phyloP scores from a whole-genome alignment of 2,113 vertebrate genomes.

The Phyllopteryx taeniolatus region DNA sequence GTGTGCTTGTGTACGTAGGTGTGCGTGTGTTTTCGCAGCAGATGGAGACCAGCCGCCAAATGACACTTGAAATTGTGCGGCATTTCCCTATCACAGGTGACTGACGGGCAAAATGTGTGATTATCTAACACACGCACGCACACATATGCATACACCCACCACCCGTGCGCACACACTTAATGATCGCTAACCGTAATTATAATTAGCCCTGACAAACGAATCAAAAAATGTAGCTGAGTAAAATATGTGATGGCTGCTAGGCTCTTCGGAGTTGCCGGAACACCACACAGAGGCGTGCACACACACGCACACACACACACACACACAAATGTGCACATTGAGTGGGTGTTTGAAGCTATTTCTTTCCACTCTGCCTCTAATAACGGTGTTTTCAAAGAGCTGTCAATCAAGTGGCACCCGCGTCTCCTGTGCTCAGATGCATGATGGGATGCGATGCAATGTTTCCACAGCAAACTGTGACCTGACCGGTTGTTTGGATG shows the following conservation, averaged over 20 bases:
- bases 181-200: conserved; percentile 22
- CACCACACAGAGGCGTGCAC: conserved; percentile 6
- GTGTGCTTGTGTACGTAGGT: conserved; percentile 28
- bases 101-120: conserved; percentile 37
- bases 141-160: conserved; percentile 13
- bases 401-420: conserved; percentile 38
- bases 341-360: conserved; percentile 48
- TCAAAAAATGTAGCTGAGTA: conserved; percentile 25
- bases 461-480: conserved; percentile 28
- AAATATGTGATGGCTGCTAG: conserved; percentile 28
- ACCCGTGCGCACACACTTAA: conserved; percentile 3
- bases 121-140: conserved; percentile 24
- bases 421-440: conserved; percentile 7
- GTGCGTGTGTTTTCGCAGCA: conserved; percentile 19
- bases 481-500: conserved; percentile 15
- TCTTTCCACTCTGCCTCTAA: conserved; percentile 45
- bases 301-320: conserved; percentile 16
- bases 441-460: conserved; percentile 10
- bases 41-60: conserved; percentile 46
- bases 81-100: conserved; percentile 45
- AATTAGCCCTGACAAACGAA: conserved; percentile 25
- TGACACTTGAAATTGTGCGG: conserved; percentile 41
- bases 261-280: conserved; percentile 17
- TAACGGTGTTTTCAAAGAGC: conserved; percentile 51
- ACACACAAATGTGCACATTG: conserved; percentile 19